Evolutionary conservation across 2,113 vertebrate genomes (phyloP).

Genomic region (Sebastes schlegelii): DNA sequence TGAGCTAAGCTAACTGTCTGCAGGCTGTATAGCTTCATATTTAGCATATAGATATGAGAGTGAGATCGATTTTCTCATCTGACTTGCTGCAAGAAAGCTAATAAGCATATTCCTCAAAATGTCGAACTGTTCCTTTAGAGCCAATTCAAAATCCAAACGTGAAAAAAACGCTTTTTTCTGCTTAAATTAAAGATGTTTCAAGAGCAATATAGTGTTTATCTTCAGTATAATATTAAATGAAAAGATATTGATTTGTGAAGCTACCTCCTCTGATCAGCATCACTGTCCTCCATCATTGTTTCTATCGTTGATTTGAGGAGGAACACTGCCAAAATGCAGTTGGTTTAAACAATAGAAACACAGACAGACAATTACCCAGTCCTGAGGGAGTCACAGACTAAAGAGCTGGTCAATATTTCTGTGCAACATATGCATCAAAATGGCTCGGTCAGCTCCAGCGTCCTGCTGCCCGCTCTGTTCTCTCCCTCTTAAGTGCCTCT

Average conservation of each 20-base stretch:
- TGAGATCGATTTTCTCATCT: slow-evolving; percentile 14
- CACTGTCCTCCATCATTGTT: slow-evolving; percentile 69
- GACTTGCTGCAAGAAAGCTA: neutral
- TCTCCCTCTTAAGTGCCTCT: slow-evolving; percentile 61
- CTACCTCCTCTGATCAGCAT: slow-evolving; percentile 53
- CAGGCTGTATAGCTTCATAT: neutral
- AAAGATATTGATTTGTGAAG: slow-evolving; percentile 52
- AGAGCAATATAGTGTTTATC: slow-evolving; percentile 6
- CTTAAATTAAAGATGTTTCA: slow-evolving; percentile 7
- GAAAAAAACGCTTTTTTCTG: neutral
- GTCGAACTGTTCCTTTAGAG: neutral
- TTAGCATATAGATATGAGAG: neutral
- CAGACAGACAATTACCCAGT: slow-evolving; percentile 81
- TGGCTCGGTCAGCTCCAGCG: slow-evolving; percentile 74
- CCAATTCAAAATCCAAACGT: neutral
- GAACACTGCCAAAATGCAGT: slow-evolving; percentile 76
- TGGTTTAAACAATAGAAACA: slow-evolving; percentile 84
- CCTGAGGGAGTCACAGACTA: slow-evolving; percentile 80
- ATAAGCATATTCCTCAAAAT: slow-evolving; percentile 15
- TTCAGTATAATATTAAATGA: slow-evolving; percentile 42
- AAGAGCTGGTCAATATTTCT: slow-evolving; percentile 85
- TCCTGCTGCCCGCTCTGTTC: slow-evolving; percentile 43
- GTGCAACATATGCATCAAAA: slow-evolving; percentile 81
- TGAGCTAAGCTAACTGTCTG: neutral
- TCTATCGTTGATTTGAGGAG: slow-evolving; percentile 72